Evolutionary conservation across 2,797 vertebrate genomes (phyloP), one percentile per base, ranked within the genome.

Genomic region (Mionectes olivaceus): DNA sequence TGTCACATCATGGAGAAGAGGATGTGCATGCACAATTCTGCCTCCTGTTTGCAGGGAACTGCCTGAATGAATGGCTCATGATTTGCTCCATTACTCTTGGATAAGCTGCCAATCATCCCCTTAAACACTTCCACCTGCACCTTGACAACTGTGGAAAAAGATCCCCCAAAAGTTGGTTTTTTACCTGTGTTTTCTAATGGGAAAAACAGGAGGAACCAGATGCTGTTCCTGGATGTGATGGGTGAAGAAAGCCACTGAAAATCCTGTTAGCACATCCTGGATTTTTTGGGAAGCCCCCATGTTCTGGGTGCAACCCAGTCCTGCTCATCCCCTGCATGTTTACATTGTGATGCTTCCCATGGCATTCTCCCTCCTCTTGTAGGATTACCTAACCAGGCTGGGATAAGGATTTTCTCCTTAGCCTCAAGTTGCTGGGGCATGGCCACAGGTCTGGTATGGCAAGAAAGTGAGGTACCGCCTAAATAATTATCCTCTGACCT

Each of bases 291-390:
- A 63, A 88, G n/a, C 9, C 21, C 19, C n/a, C 5, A 4, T 0
- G 1, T 35, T 30, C 14, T 23, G 57, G 12, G 32, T 56, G 32
- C 21, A 50, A 4, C 7, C 21, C 0, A 0, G 23, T 70, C 30
- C 33, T n/a, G 18, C 28, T 41, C 4, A 2, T 19, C 17, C 19
- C 11, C 23, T 18, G 0, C 0, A 2, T 21, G 15, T 76, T 65
- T 30, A 39, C 24, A 43, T 12, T 57, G 32, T 47, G 25, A 32
- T 56, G 9, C n/a, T 87, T 82, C 63, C 50, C 24, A 13, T 4
- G 46, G 53, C 23, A 24, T 69, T 69, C 47, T 70, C 19, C 30
- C 35, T 68, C 37, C 55, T 68, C 37, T 25, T 81, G 32, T n/a
- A 37, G 44, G n/a, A 19, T 39, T 80, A 33, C 9, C 70, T 46